Evolutionary conservation across 2,888 invertebrate species (phyloP).

Genomic region (Xanthia icteritia): DNA sequence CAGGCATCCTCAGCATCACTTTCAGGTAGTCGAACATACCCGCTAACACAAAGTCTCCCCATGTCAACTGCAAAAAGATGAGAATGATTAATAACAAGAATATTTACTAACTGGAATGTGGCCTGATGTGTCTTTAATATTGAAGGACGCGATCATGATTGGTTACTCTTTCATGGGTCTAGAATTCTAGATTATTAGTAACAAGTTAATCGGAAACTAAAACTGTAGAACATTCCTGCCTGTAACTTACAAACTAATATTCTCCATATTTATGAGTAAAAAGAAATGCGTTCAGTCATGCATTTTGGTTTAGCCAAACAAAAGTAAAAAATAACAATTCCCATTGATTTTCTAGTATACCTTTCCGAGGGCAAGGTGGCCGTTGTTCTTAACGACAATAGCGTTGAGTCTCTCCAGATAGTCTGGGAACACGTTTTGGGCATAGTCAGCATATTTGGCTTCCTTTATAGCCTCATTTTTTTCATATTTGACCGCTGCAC

Average conservation of each 20-base stretch:
- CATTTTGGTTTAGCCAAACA: not conserved
- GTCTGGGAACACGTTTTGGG: slow-evolving; percentile 65
- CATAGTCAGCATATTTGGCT: slow-evolving; percentile 61
- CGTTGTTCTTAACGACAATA: slow-evolving; percentile 69
- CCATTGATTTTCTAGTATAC: slow-evolving; percentile 44
- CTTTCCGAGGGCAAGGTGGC: slow-evolving; percentile 72
- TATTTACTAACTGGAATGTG: not conserved
- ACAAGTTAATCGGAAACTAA: too few species aligned
- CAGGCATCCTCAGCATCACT: slow-evolving; percentile 66
- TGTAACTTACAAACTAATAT: not conserved
- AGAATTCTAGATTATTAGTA: not conserved
- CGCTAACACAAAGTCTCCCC: slow-evolving; percentile 73
- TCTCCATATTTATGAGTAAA: too few species aligned
- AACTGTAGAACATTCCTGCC: not conserved
- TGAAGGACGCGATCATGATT: too few species aligned
- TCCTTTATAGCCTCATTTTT: slow-evolving; percentile 61
- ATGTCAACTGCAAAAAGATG: slow-evolving; percentile 68
- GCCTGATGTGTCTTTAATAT: not conserved
- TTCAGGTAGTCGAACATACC: slow-evolving; percentile 71
- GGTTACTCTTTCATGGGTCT: not conserved
- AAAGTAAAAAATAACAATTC: not conserved
- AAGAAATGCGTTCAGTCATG: not conserved
- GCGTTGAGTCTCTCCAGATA: slow-evolving; percentile 67
- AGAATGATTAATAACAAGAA: slow-evolving; percentile 3
- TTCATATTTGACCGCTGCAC: slow-evolving; percentile 60